phyloP scores from a whole-genome alignment of 1,140 invertebrate species.

The Drosophila busckii region DNA sequence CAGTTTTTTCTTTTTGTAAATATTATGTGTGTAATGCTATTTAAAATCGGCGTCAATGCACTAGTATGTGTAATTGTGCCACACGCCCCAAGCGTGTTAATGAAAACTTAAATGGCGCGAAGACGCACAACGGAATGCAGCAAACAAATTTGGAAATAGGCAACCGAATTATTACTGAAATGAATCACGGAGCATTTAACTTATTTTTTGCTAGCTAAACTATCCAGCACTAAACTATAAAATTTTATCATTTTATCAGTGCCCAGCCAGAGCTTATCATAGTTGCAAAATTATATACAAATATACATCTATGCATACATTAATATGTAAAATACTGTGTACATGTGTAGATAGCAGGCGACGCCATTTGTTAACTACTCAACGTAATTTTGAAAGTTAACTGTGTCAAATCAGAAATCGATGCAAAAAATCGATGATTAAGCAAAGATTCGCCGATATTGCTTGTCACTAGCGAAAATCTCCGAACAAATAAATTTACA shows the following conservation, averaged over 20 bases:
- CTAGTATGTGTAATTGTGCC: slow-evolving; percentile 1
- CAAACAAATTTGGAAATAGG: slow-evolving; percentile 31
- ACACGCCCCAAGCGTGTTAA: slow-evolving; percentile 27
- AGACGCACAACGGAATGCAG: background rate
- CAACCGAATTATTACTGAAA: slow-evolving; percentile 28
- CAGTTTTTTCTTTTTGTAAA: slow-evolving; percentile 60
- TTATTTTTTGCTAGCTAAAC: background rate
- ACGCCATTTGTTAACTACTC: too few relatives aligned
- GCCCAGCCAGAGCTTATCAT: slow-evolving; percentile 41
- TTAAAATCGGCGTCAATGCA: slow-evolving; percentile 41
- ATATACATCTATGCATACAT: slow-evolving; percentile 30
- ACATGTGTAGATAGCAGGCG: background rate
- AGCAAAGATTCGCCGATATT: too few relatives aligned
- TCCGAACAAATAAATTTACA: too few relatives aligned
- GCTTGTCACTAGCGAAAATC: too few relatives aligned
- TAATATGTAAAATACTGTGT: slow-evolving; percentile 5
- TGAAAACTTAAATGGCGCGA: slow-evolving; percentile 26
- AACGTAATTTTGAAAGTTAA: too few relatives aligned
- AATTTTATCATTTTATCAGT: slow-evolving; percentile 57
- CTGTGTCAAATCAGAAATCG: too few relatives aligned
- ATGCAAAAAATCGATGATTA: too few relatives aligned
- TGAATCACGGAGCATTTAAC: slow-evolving; percentile 14
- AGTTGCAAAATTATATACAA: slow-evolving; percentile 45
- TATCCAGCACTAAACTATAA: slow-evolving; percentile 44
- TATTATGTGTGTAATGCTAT: slow-evolving; percentile 58